Evolutionary conservation across 2,113 vertebrate genomes (phyloP), one percentile per base, ranked within the genome.

Genomic region (Chionis minor): DNA sequence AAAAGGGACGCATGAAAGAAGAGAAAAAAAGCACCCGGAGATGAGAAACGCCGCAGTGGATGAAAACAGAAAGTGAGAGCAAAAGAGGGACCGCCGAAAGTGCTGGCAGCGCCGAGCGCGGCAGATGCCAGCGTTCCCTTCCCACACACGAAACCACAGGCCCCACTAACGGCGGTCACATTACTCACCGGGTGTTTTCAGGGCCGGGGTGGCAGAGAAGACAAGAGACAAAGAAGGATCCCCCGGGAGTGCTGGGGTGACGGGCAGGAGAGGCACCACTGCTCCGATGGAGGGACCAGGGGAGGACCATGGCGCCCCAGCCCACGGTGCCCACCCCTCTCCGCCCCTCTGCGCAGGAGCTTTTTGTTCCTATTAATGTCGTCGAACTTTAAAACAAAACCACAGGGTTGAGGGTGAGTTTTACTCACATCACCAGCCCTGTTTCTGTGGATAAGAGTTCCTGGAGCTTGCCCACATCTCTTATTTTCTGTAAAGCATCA

Each of bases 21-120:
- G 9, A 67, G n/a, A 32, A 44, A 61, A 81, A 95, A 81, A 80
- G 22, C 65, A 49, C 63, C 72, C 10, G 0, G 66, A 51, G 89
- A 38, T 51, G 58, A 95, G 81, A 91, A 95, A 78, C 0, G 6
- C 18, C 85, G 85, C 12, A 3, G 4, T 2, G 79, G 1, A 23
- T 63, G 74, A 55, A 83, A 96, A 90, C 13, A 28, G 96, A 94
- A 96, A 96, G 49, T 0, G 67, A 93, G 91, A 97, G 77, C 6
- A 14, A 88, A 79, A 74, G 24, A 42, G 65, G 63, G 49, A 19
- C 9, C 2, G 6, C 19, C 1, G 35, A 67, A 44, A 86, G 63
- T 12, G 49, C 20, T 17, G 6, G 40, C 33, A 71, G 63, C 1
- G 17, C 61, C 11, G n/a, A 0, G n/a, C 45, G 55, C 82, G 38